These are phyloP conservation scores for Cylloceria caligata DNA, from an alignment of 2,888 invertebrate genomes.

Conservation along the genomic window DNA sequence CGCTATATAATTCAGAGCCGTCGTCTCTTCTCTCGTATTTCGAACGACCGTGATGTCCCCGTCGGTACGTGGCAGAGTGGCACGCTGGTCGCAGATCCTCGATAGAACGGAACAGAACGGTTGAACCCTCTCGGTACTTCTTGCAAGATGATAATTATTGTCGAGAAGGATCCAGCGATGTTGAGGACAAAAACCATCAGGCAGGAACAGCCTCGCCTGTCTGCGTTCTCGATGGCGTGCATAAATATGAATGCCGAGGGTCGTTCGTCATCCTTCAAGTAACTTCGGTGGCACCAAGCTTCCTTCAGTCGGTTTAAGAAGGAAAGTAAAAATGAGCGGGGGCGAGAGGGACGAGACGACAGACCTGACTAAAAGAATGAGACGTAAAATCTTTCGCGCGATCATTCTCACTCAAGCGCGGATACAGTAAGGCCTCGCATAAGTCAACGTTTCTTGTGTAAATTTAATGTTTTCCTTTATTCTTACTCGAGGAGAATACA, in stretches of 20 bases:
- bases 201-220: conserved; percentile 46
- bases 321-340: conserved; percentile 11
- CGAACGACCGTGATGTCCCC: conserved; percentile 1
- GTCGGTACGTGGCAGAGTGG: conserved; percentile 39
- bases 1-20: conserved; percentile 48
- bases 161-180: conserved; percentile 38
- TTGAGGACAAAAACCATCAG: conserved; percentile 56
- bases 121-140: conserved; percentile 31
- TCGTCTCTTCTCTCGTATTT: conserved; percentile 39
- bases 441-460: neutral
- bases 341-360: neutral
- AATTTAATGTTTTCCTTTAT: neutral
- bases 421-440: conserved; percentile 15
- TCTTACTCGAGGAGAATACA: neutral
- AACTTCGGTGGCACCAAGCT: conserved; percentile 48
- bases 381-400: conserved; percentile 2
- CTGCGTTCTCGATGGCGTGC: conserved; percentile 44
- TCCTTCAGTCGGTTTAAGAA: conserved; percentile 24
- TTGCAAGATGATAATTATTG: conserved; percentile 64
- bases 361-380: conserved; percentile 25
- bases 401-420: neutral
- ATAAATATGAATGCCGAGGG: conserved; percentile 66
- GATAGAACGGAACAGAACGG: conserved; percentile 6
- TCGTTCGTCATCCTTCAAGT: conserved; percentile 68
- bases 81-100: conserved; percentile 6